Conservation (phyloP, 1,140 invertebrate species). For the Drosophila arizonae region DNA sequence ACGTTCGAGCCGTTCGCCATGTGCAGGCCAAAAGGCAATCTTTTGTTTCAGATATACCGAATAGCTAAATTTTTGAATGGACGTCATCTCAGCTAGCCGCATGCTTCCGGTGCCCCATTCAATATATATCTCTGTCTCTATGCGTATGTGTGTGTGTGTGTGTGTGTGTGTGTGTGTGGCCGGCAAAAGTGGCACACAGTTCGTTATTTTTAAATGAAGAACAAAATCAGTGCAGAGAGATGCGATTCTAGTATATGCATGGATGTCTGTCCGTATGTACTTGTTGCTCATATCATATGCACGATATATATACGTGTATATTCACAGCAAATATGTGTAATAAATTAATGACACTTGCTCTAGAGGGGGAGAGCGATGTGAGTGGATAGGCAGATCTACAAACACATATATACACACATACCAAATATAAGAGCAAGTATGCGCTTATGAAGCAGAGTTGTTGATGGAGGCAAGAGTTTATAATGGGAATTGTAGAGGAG, state of each 20-base stretch:
- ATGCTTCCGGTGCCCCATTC: constrained; percentile 60
- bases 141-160: not conserved
- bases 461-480: constrained; percentile 6
- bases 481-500: not conserved
- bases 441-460: not conserved
- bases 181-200: constrained; percentile 71
- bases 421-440: not conserved
- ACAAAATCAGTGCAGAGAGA: constrained; percentile 59
- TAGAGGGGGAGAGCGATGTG: not conserved
- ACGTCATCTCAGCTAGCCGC: constrained; percentile 63
- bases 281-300: constrained; percentile 32
- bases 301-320: not conserved
- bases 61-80: constrained; percentile 56
- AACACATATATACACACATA: not conserved
- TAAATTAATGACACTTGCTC: constrained; percentile 40
- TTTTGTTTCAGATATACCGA: constrained; percentile 14
- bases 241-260: constrained; percentile 41
- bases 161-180: constrained; percentile 24
- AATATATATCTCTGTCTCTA: not conserved
- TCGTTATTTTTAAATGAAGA: constrained; percentile 75
- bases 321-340: constrained; percentile 23
- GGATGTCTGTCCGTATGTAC: constrained; percentile 29
- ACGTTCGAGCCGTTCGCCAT: constrained; percentile 9
- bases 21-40: constrained; percentile 25
- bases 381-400: not conserved